Conservation (phyloP, 2,888 invertebrate species). For the Odontomyia ornata region DNA sequence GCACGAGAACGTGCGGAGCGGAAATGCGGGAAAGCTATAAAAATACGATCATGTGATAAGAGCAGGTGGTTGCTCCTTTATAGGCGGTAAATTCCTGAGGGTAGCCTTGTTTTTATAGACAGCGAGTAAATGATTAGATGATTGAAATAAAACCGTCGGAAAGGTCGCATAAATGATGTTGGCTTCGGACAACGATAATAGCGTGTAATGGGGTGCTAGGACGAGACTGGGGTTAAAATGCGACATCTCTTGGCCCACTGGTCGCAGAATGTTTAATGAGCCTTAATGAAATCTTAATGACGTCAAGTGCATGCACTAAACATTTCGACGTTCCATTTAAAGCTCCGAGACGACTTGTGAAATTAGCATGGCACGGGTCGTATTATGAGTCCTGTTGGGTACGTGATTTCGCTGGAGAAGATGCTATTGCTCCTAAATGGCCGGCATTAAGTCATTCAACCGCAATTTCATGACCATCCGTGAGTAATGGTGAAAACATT, state of each 20-base stretch:
- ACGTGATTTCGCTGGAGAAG: not conserved
- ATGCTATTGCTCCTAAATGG: conserved; percentile 22
- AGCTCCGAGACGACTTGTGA: conserved; percentile 4
- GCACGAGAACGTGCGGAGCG: not conserved
- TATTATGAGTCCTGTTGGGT: not conserved
- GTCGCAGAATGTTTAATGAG: conserved; percentile 23
- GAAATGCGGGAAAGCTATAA: conserved; percentile 45
- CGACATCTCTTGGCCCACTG: not conserved
- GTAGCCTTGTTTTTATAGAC: conserved; percentile 36
- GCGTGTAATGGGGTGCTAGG: conserved; percentile 26
- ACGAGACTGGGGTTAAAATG: not conserved
- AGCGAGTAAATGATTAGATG: conserved; percentile 44
- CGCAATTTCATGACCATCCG: not conserved
- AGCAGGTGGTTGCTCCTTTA: conserved; percentile 49
- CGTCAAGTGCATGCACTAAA: conserved; percentile 8
- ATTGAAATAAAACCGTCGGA: conserved; percentile 45
- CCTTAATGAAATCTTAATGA: conserved; percentile 42
- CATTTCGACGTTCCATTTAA: conserved; percentile 2
- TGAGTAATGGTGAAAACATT: not conserved
- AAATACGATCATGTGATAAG: conserved; percentile 50
- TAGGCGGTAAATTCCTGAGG: not conserved
- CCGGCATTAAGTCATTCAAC: conserved; percentile 11
- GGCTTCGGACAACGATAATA: conserved; percentile 28
- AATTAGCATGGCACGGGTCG: not conserved
- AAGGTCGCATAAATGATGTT: conserved; percentile 31